Evolutionary conservation across 1,140 invertebrate genomes (phyloP).

Genomic region (Drosophila virilis): DNA sequence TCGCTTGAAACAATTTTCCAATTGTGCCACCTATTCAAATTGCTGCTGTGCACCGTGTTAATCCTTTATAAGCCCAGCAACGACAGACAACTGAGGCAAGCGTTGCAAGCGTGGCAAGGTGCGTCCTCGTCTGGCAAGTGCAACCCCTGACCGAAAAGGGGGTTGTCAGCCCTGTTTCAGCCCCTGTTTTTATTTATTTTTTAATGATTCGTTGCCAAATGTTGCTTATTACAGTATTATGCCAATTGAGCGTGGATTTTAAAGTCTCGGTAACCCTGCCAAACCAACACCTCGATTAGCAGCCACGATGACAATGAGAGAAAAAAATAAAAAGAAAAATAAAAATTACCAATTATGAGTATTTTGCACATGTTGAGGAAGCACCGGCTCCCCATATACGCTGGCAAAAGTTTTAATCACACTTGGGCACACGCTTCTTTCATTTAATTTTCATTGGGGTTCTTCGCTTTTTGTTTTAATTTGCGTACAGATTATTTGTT

Average conservation of each 20-base stretch:
- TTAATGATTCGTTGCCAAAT: constrained; percentile 23
- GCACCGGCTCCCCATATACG: background rate
- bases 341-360: constrained; percentile 49
- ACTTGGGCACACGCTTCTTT: constrained; percentile 73
- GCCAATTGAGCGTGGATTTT: constrained; percentile 45
- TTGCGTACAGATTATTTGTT: constrained; percentile 77
- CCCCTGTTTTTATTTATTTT: constrained; percentile 11
- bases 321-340: background rate
- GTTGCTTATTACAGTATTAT: constrained; percentile 48
- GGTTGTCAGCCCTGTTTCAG: constrained; percentile 40
- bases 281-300: constrained; percentile 52
- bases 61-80: constrained; percentile 71
- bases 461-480: constrained; percentile 59
- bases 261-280: constrained; percentile 8
- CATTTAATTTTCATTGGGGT: constrained; percentile 64
- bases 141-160: constrained; percentile 25
- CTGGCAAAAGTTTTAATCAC: constrained; percentile 75
- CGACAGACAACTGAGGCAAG: constrained; percentile 47
- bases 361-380: constrained; percentile 43
- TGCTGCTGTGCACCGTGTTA: constrained; percentile 45
- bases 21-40: constrained; percentile 78
- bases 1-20: constrained; percentile 69
- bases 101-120: constrained; percentile 42
- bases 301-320: constrained; percentile 44
- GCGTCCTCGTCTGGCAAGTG: constrained; percentile 34